Evolutionary conservation across 1,140 invertebrate genomes (phyloP).

Genomic region (Agraylea sexmaculata): DNA sequence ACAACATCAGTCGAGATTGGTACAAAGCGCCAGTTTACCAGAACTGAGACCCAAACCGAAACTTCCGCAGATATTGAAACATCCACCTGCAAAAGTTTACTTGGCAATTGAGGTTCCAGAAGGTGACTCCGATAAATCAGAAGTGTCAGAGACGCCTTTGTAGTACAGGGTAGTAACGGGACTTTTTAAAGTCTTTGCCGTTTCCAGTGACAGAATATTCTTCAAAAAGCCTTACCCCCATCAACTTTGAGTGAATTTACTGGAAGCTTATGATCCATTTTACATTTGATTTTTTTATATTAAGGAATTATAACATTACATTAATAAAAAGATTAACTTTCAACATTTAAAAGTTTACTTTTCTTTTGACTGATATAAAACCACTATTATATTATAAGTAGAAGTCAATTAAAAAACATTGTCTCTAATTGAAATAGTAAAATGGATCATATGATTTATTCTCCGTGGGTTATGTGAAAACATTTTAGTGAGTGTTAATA

Average conservation of each 20-base stretch:
- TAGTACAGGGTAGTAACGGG: conserved; percentile 39
- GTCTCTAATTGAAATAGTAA: no score
- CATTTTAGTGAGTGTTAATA: no score
- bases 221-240: no score
- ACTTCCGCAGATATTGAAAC: conserved; percentile 17
- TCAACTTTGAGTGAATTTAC: not conserved
- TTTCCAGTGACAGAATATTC: conserved; percentile 24
- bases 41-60: conserved; percentile 32
- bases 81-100: conserved; percentile 23
- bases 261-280: not conserved
- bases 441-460: no score
- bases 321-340: conserved; percentile 1
- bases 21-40: conserved; percentile 39
- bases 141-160: conserved; percentile 27
- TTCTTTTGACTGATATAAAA: not conserved
- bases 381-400: not conserved
- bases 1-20: conserved; percentile 29
- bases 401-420: no score
- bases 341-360: conserved; percentile 1
- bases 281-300: conserved; percentile 2
- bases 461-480: no score
- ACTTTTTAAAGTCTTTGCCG: conserved; percentile 35
- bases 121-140: conserved; percentile 21
- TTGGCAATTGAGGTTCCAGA: conserved; percentile 32
- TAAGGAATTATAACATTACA: not conserved